Conservation (phyloP, 2,113 vertebrate species). For the Dryoscopus gambensis region DNA sequence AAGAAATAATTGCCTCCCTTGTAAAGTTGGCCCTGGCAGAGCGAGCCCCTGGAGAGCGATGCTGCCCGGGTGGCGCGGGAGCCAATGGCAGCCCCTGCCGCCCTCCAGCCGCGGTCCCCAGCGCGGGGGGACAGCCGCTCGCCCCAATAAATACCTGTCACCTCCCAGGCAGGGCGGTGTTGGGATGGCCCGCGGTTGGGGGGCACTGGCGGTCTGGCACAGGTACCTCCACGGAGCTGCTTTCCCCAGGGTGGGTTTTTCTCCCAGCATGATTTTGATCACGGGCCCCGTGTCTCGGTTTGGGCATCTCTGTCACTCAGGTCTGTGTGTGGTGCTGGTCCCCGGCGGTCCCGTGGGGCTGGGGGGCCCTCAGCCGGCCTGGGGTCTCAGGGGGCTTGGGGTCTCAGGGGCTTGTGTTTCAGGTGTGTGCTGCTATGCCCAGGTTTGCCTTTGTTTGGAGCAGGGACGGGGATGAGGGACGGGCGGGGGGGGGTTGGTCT, state of each 20-base stretch:
- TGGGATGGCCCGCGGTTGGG: neutral
- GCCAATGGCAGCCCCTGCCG: neutral
- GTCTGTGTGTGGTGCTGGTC: neutral
- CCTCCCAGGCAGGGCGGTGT: neutral
- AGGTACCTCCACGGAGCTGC: neutral
- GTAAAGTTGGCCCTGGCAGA: conserved; percentile 70
- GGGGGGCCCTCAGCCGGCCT: neutral
- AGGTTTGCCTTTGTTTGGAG: conserved; percentile 49
- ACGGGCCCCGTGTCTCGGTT: neutral
- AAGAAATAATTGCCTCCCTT: conserved; percentile 9
- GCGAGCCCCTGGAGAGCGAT: conserved; percentile 50
- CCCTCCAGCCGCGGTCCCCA: neutral
- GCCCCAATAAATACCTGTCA: neutral
- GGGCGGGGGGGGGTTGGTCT: neutral
- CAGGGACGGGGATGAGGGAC: neutral
- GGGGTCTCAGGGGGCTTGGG: neutral
- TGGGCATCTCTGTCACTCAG: neutral
- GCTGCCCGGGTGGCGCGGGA: neutral
- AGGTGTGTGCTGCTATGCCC: neutral
- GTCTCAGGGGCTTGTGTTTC: neutral
- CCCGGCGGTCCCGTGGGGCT: neutral
- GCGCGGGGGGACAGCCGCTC: neutral
- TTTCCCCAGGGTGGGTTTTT: neutral
- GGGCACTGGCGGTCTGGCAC: neutral
- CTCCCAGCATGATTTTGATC: neutral